These are phyloP conservation scores for Galbula dea DNA, from an alignment of 2,113 vertebrate genomes.

Conservation along the genomic window DNA sequence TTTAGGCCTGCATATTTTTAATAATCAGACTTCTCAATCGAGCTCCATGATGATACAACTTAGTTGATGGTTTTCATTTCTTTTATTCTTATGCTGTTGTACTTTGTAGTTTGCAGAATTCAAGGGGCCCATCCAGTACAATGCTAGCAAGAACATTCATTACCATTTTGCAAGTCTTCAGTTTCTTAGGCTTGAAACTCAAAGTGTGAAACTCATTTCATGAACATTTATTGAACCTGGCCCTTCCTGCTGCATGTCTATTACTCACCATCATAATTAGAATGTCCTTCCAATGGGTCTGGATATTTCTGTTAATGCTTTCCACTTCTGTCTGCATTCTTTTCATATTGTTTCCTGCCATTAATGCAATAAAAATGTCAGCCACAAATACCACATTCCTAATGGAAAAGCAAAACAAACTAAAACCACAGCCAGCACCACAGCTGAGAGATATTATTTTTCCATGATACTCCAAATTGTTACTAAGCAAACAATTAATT, in stretches of 20 bases:
- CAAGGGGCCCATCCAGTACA: background rate
- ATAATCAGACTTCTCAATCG: background rate
- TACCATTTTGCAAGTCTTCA: background rate
- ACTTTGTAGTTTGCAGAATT: background rate
- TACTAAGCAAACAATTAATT: conserved; percentile 18
- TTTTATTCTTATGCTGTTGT: background rate
- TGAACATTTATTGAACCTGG: background rate
- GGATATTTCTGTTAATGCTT: conserved; percentile 56
- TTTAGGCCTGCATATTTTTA: background rate
- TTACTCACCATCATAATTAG: conserved; percentile 49
- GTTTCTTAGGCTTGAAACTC: background rate
- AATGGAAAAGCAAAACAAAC: conserved; percentile 70
- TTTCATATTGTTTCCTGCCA: conserved; percentile 67
- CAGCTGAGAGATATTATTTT: conserved; percentile 66
- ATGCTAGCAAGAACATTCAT: background rate
- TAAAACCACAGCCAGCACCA: conserved; percentile 40
- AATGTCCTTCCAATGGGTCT: conserved; percentile 15
- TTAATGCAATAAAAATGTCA: conserved; percentile 69
- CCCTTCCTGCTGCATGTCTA: background rate
- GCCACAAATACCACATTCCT: conserved; percentile 66
- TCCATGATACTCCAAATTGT: conserved; percentile 32
- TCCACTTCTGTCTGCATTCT: conserved; percentile 67
- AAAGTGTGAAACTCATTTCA: background rate
- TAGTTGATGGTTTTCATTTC: background rate
- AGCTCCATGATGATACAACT: background rate